Conservation (phyloP, 2,888 invertebrate genomes). For the Dioctria rufipes region DNA sequence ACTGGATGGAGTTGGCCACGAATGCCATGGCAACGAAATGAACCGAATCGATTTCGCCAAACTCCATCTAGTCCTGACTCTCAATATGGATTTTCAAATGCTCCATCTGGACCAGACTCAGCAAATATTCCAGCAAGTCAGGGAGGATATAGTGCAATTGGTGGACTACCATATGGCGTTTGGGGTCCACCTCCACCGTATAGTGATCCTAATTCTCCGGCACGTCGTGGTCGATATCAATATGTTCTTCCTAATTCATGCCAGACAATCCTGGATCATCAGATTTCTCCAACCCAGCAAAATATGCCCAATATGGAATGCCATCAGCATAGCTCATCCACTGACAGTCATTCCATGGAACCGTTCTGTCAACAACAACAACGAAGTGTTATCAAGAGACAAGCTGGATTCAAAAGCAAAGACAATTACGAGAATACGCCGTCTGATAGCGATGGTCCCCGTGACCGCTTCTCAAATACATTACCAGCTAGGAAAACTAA, state of each 20-base stretch:
- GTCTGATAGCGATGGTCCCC: slow-evolving; percentile 70
- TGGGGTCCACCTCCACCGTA: slow-evolving; percentile 95
- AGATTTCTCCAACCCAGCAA: slow-evolving; percentile 60
- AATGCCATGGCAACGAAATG: slow-evolving; percentile 80
- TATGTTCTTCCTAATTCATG: slow-evolving; percentile 63
- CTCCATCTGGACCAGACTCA: slow-evolving; percentile 63
- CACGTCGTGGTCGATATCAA: slow-evolving; percentile 73
- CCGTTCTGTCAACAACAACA: slow-evolving; percentile 62
- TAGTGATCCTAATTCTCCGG: slow-evolving; percentile 84
- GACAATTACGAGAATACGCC: slow-evolving; percentile 75
- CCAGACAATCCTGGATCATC: slow-evolving; percentile 62
- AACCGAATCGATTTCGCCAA: slow-evolving; percentile 74
- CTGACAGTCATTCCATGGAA: slow-evolving; percentile 63
- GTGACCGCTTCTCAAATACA: slow-evolving; percentile 73
- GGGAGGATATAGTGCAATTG: slow-evolving; percentile 75
- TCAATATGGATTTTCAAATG: slow-evolving; percentile 82
- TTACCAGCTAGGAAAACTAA: slow-evolving; percentile 75
- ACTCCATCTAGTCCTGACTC: slow-evolving; percentile 83
- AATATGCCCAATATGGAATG: slow-evolving; percentile 61
- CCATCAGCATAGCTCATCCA: slow-evolving; percentile 62
- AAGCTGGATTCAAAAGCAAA: slow-evolving; percentile 67
- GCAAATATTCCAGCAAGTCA: slow-evolving; percentile 62
- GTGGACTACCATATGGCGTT: slow-evolving; percentile 75
- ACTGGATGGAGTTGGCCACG: slow-evolving; percentile 80
- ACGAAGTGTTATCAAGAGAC: slow-evolving; percentile 67